These are phyloP conservation scores for Neomonachus schauinslandi DNA, from an alignment of 2,113 vertebrate genomes.

Conservation along the genomic window DNA sequence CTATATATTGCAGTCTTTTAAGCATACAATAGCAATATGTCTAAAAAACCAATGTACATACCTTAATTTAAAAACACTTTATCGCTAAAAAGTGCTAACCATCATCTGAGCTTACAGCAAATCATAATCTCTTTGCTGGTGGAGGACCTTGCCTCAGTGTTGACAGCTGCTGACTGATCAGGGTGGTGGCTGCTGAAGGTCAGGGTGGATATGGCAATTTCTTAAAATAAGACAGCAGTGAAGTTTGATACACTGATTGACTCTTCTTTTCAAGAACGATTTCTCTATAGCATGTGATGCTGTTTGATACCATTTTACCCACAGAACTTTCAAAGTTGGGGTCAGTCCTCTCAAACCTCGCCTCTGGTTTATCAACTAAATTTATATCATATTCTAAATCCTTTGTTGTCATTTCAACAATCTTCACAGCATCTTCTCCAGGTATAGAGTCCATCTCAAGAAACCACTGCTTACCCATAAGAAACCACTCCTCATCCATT, in stretches of 20 bases:
- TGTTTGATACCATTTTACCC: neutral
- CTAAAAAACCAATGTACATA: neutral
- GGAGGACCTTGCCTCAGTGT: neutral
- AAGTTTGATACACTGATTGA: neutral
- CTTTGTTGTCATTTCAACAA: neutral
- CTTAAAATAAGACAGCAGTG: neutral
- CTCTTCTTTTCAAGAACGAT: neutral
- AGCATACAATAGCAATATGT: neutral
- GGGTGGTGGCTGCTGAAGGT: neutral
- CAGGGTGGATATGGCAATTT: neutral
- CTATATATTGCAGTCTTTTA: neutral
- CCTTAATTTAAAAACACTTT: neutral
- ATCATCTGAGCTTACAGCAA: neutral
- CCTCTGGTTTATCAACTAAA: neutral
- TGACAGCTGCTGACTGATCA: neutral
- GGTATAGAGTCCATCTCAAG: neutral
- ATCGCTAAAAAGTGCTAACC: neutral
- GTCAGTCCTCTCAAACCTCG: neutral
- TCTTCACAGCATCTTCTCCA: neutral
- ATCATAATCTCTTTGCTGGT: neutral
- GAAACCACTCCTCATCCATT: neutral
- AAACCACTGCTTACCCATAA: neutral
- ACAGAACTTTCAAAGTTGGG: neutral
- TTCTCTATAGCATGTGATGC: neutral
- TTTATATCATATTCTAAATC: neutral